Evolutionary conservation across 2,113 vertebrate genomes (phyloP), one percentile per base, ranked within the genome.

Genomic region (Elachura formosa): DNA sequence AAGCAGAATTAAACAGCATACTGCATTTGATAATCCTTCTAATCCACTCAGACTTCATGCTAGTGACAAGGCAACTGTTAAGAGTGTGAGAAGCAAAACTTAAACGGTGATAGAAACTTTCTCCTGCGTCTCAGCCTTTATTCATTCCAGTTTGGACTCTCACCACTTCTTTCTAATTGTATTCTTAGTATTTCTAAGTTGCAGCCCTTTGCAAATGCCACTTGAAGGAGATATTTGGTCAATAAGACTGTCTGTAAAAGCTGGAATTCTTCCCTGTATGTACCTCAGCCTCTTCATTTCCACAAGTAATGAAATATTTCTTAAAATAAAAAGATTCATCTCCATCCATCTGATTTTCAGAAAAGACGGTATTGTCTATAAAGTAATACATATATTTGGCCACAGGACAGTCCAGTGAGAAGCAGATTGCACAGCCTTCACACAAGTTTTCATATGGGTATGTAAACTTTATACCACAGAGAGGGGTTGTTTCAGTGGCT

Each of bases 11-110:
- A 84, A 87, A 89, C 34, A 10, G 54, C 77, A 84, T 75, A 72
- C 80, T 67, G 76, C 51, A 81, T 93, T 93, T 84, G 64, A 89
- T 93, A 96, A 89, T 90, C 86, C 80, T 86, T 93, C 86, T 95
- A 89, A 93, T 93, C 83, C 95, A 90, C 90, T 96, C 94, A 95
- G 73, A 84, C 59, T 80, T 89, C 61, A 25, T 87, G 38, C 71
- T 86, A 87, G 41, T 94, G 95, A 91, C 90, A 95, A 82, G 67
- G 75, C 66, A 94, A 85, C 67, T 83, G 54, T 49, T 87, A 49
- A 45, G 58, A 78, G 9, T 84, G 49, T 89, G 82, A 93, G 82
- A 94, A 84, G 34, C 55, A 89, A 90, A 86, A 34, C 45, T 75
- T 23, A 76, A 93, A 84, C 73, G 36, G 23, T 36, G 56, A 62